These are phyloP conservation scores for Anagrus nilaparvatae DNA, from an alignment of 1,140 invertebrate genomes.

Conservation along the genomic window DNA sequence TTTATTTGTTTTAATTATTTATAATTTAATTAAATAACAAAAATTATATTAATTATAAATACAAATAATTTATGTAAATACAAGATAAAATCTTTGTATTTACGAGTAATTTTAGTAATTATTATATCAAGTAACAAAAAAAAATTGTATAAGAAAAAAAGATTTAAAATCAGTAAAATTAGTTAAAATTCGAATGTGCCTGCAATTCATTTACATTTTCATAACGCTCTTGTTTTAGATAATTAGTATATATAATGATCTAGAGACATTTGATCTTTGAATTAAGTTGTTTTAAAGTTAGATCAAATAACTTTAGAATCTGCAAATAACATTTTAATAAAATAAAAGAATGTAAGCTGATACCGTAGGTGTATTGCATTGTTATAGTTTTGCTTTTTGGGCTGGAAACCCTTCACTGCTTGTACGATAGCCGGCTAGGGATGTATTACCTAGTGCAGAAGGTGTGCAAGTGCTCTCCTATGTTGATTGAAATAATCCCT, in stretches of 20 bases:
- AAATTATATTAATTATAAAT: too few species aligned
- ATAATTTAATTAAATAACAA: too few species aligned
- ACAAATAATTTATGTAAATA: too few species aligned
- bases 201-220: constrained; percentile 41
- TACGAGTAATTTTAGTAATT: constrained; percentile 18
- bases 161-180: too few species aligned
- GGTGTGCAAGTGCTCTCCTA: constrained; percentile 38
- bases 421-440: constrained; percentile 40
- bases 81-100: too few species aligned
- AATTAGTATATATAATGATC: constrained; percentile 33
- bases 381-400: constrained; percentile 46
- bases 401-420: constrained; percentile 43
- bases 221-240: constrained; percentile 38
- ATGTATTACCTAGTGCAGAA: constrained; percentile 37
- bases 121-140: constrained; percentile 15
- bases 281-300: constrained; percentile 8
- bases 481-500: constrained; percentile 8
- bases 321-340: constrained; percentile 30
- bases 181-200: constrained; percentile 43
- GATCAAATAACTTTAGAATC: constrained; percentile 35
- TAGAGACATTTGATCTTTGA: background rate
- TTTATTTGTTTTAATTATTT: too few species aligned
- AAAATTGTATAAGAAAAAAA: constrained; percentile 21
- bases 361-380: constrained; percentile 44
- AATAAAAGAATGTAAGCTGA: constrained; percentile 38